These are phyloP conservation scores for Silurus asotus DNA, from an alignment of 2,113 vertebrate genomes.

Conservation along the genomic window DNA sequence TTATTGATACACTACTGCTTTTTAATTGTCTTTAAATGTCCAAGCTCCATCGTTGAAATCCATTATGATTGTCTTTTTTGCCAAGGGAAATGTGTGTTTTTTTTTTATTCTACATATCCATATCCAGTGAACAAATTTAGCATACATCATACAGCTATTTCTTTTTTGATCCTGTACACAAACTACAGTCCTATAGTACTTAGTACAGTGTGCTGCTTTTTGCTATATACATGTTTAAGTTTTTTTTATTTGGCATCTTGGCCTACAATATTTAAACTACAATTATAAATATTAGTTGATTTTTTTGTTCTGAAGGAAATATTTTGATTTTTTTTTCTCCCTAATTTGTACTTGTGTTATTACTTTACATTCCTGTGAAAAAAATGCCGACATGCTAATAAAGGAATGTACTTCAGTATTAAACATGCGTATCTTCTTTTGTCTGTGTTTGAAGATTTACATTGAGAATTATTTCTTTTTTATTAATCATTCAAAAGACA, in stretches of 20 bases:
- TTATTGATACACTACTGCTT: constrained; percentile 39
- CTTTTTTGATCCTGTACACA: background rate
- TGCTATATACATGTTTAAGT: constrained; percentile 77
- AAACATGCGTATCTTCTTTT: background rate
- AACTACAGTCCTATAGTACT: constrained; percentile 44
- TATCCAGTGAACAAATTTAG: constrained; percentile 6
- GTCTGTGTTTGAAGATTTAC: background rate
- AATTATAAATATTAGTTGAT: constrained; percentile 71
- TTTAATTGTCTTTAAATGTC: constrained; percentile 14
- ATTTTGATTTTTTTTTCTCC: constrained; percentile 61
- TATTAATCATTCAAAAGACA: background rate
- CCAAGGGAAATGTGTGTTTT: background rate
- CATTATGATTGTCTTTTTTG: background rate
- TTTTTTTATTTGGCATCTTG: constrained; percentile 65
- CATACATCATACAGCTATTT: background rate
- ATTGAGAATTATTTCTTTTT: too few species aligned
- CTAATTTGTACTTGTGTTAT: constrained; percentile 61
- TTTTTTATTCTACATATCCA: background rate
- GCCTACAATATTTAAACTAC: constrained; percentile 75
- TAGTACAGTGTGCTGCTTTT: constrained; percentile 69
- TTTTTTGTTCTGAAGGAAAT: constrained; percentile 61
- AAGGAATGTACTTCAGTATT: constrained; percentile 83
- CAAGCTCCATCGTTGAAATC: constrained; percentile 1
- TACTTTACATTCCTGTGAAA: constrained; percentile 86
- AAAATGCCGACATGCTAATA: constrained; percentile 81